Evolutionary conservation across 2,888 invertebrate genomes (phyloP).

Genomic region (Drosophila conformis): DNA sequence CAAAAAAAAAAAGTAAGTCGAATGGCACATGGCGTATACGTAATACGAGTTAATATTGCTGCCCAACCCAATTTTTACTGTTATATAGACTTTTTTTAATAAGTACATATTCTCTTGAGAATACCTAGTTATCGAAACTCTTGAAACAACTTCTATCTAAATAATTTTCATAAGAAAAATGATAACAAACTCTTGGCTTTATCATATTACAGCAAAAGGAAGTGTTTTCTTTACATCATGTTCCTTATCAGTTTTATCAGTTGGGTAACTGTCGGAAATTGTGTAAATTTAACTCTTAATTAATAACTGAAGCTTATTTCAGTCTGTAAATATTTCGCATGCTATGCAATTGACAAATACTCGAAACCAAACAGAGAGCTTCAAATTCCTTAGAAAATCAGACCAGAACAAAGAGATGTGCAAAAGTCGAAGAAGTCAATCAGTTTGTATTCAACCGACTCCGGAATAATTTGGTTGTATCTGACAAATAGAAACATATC

Average conservation of each 20-base stretch:
- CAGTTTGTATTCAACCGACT: constrained; percentile 24
- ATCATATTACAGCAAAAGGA: constrained; percentile 54
- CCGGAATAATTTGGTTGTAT: constrained; percentile 35
- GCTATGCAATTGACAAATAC: constrained; percentile 15
- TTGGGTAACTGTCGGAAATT: constrained; percentile 35
- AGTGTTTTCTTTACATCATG: constrained; percentile 30
- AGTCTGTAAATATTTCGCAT: background rate
- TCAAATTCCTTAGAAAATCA: constrained; percentile 4
- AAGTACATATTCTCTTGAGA: background rate
- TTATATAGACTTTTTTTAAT: background rate
- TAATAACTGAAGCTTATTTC: background rate
- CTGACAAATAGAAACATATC: constrained; percentile 47
- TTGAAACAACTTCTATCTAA: constrained; percentile 13
- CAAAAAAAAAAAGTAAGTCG: background rate
- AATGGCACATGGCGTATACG: constrained; percentile 12
- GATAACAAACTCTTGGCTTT: constrained; percentile 34
- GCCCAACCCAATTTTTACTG: background rate
- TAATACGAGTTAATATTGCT: constrained; percentile 15
- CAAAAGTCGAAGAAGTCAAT: constrained; percentile 9
- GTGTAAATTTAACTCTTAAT: constrained; percentile 17
- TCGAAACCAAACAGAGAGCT: constrained; percentile 30
- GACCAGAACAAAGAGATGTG: constrained; percentile 21
- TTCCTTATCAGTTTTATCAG: constrained; percentile 53
- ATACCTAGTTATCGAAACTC: constrained; percentile 22
- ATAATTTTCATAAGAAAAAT: constrained; percentile 35